phyloP scores from a whole-genome alignment of 2,888 invertebrate genomes.

The Megastigmus dorsalis region DNA sequence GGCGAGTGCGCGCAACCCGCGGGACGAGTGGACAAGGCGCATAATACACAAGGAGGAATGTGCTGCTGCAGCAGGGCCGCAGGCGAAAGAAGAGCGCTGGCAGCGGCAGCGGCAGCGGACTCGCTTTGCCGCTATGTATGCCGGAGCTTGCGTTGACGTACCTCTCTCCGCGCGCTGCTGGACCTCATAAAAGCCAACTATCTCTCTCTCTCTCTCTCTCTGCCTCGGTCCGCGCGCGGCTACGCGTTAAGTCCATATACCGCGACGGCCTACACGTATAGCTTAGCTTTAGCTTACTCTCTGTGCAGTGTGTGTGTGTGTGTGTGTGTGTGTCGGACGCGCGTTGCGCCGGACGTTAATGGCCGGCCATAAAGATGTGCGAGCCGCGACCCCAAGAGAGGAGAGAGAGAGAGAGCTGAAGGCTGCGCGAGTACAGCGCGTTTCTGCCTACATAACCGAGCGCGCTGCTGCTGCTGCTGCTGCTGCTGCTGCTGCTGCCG shows the following conservation, averaged over 20 bases:
- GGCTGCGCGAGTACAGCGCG: constrained; percentile 33
- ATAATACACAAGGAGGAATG: too few relatives aligned
- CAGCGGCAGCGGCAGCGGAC: background rate
- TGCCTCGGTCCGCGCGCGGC: too few relatives aligned
- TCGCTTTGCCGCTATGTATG: background rate
- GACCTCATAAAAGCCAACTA: constrained; percentile 12
- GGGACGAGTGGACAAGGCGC: too few relatives aligned
- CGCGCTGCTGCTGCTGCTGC: constrained; percentile 37
- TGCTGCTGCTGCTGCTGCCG: constrained; percentile 30
- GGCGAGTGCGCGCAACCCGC: too few relatives aligned
- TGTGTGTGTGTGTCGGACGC: constrained; percentile 3
- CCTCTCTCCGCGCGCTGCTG: background rate
- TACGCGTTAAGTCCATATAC: constrained; percentile 14
- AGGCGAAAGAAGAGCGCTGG: background rate
- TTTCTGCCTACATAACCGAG: too few relatives aligned
- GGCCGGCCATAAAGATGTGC: constrained; percentile 61
- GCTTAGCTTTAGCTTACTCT: too few relatives aligned
- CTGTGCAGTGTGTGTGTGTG: background rate
- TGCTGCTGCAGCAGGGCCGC: too few relatives aligned
- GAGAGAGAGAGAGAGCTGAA: too few relatives aligned
- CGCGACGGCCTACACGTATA: too few relatives aligned
- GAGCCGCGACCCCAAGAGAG: background rate
- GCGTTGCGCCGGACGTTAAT: constrained; percentile 62
- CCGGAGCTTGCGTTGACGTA: background rate
- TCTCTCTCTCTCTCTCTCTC: background rate